Percentiles rank a stretch among this genome's conserved stretches.
Conservation (phyloP, 2,113 vertebrate species). For the Alexandromys fortis region DNA sequence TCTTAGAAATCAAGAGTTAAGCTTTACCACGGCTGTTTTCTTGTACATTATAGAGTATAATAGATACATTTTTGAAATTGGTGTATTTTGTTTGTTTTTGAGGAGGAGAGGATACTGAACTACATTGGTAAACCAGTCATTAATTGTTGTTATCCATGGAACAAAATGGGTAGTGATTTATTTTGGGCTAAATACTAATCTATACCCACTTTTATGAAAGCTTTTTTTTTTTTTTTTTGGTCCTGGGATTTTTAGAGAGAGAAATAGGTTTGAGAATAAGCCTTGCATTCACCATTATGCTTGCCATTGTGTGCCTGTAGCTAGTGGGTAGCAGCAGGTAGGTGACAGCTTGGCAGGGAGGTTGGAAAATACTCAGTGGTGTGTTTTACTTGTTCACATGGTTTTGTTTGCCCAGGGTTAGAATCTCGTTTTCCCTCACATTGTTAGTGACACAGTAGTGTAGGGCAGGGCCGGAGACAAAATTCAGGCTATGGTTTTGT, state of each 20-base stretch:
- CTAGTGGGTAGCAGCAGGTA: background rate
- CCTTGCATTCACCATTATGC: background rate
- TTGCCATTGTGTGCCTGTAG: background rate
- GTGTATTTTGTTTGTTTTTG: background rate
- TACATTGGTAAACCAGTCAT: conserved; percentile 10
- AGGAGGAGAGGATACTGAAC: background rate
- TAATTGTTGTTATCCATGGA: conserved; percentile 40
- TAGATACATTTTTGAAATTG: background rate
- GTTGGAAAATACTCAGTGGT: background rate
- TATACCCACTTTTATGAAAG: conserved; percentile 35
- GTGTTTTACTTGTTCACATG: background rate
- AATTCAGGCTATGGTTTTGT: background rate
- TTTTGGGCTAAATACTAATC: background rate
- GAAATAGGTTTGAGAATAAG: conserved; percentile 22
- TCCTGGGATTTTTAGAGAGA: conserved; percentile 4
- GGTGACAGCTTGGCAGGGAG: background rate
- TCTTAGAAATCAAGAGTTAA: conserved; percentile 33
- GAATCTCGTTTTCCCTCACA: background rate
- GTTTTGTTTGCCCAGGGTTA: background rate
- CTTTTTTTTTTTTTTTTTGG: background rate
- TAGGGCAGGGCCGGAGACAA: background rate
- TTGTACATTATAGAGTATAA: background rate
- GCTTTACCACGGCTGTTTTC: conserved; percentile 42
- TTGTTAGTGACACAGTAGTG: conserved; percentile 5
- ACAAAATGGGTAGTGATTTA: conserved; percentile 43